A percentile compares a stretch with the other conserved stretches of the same genome.
phyloP scores from a whole-genome alignment of 92 coral and sea anemone species.

The Muricea muricata region DNA sequence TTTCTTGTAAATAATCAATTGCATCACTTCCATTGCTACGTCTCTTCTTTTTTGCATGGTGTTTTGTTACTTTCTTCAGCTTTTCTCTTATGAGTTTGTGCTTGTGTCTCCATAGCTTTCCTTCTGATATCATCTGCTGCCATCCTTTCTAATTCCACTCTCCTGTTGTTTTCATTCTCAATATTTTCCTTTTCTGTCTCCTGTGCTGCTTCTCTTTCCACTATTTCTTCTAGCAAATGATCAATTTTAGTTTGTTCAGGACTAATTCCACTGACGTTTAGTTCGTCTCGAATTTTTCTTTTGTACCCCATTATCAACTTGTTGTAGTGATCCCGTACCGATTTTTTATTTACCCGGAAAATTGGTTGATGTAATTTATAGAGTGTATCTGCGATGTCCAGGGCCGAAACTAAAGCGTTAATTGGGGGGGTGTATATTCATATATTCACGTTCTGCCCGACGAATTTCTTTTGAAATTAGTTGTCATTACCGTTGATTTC shows the following conservation, averaged over 20 bases:
- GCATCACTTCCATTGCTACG: neutral
- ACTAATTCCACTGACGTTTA: neutral
- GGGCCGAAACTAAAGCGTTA: too few species aligned
- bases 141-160: too few species aligned
- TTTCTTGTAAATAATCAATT: neutral
- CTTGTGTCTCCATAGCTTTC: too few species aligned
- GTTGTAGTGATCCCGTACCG: neutral
- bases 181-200: neutral
- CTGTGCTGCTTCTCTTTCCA: neutral
- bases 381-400: too few species aligned
- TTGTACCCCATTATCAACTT: neutral
- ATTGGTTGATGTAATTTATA: neutral
- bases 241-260: neutral
- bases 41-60: neutral
- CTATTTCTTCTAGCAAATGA: neutral
- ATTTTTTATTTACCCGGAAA: neutral
- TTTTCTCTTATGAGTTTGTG: neutral
- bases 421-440: too few species aligned
- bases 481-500: too few species aligned
- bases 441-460: too few species aligned
- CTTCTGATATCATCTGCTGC: too few species aligned
- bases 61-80: neutral
- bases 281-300: neutral
- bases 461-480: too few species aligned
- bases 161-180: neutral